These are phyloP conservation scores for Hydractinia symbiolongicarpus DNA, from an alignment of 30 jellyfish, hydroid and myxozoan genomes.

Conservation along the genomic window DNA sequence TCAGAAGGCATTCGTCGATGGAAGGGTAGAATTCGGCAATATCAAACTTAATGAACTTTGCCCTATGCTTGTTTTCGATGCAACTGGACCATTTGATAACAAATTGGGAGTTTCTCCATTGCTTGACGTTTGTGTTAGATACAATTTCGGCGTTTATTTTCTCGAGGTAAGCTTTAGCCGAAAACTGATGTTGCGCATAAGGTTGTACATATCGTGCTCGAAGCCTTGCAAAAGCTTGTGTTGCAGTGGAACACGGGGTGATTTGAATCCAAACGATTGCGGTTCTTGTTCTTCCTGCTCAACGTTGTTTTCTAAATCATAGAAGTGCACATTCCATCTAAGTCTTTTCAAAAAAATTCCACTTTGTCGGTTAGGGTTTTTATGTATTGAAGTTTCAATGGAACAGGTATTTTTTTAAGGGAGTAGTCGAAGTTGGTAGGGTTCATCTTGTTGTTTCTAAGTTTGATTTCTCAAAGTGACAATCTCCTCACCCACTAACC, in stretches of 20 bases:
- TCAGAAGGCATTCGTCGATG: not conserved
- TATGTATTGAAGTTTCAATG: not conserved
- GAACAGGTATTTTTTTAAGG: not conserved
- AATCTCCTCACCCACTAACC: too few relatives aligned
- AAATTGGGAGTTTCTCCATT: not conserved
- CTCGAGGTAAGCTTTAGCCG: not conserved
- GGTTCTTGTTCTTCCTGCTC: not conserved
- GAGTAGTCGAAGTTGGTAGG: conserved; percentile 4
- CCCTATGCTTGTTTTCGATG: not conserved
- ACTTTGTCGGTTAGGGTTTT: conserved; percentile 14
- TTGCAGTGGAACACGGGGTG: not conserved
- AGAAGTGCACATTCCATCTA: not conserved
- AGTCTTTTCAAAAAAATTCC: not conserved
- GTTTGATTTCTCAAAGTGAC: too few relatives aligned
- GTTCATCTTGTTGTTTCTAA: too few relatives aligned
- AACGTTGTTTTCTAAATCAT: not conserved
- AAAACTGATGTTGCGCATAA: not conserved
- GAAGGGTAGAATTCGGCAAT: conserved; percentile 1
- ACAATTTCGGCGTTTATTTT: not conserved
- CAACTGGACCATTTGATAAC: too few relatives aligned
- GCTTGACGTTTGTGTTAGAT: not conserved
- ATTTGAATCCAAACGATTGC: not conserved
- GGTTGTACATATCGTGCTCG: not conserved
- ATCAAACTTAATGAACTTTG: not conserved
- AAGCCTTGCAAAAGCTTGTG: not conserved